Evolutionary conservation across 2,113 vertebrate genomes (phyloP).

Genomic region (Rhynchomys soricoides): DNA sequence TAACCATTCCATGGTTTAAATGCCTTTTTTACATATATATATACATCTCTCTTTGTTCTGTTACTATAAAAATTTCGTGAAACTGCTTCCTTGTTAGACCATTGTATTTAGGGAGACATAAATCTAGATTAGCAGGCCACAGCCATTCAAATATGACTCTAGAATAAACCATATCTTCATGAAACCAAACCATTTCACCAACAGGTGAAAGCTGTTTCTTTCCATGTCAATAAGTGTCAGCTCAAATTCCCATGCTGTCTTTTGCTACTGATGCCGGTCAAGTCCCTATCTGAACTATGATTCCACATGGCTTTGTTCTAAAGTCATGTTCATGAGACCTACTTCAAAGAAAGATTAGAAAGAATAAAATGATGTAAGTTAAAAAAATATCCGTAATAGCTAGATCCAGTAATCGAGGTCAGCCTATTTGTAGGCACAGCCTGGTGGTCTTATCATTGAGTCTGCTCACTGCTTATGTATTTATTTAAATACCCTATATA

Average conservation of each 20-base stretch:
- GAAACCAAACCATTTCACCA: too few relatives aligned
- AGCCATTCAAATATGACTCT: neutral
- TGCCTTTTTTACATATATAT: neutral
- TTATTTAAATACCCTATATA: neutral
- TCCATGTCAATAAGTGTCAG: neutral
- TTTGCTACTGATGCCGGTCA: neutral
- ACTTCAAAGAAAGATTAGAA: neutral
- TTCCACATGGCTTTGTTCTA: slow-evolving; percentile 1
- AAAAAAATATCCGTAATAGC: neutral
- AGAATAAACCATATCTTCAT: neutral
- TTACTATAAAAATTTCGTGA: neutral
- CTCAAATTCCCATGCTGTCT: neutral
- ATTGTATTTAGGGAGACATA: neutral
- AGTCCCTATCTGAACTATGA: neutral
- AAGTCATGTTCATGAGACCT: neutral
- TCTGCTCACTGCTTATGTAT: neutral
- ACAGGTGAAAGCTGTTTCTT: neutral
- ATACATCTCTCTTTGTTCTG: neutral
- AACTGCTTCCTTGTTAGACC: neutral
- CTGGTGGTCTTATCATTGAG: neutral
- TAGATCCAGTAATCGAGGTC: neutral
- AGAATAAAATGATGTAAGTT: neutral
- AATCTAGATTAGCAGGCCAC: neutral
- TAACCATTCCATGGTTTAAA: neutral
- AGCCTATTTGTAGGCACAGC: neutral